phyloP scores from a whole-genome alignment of 2,888 invertebrate species.

The Lasioglossum zephyrum region DNA sequence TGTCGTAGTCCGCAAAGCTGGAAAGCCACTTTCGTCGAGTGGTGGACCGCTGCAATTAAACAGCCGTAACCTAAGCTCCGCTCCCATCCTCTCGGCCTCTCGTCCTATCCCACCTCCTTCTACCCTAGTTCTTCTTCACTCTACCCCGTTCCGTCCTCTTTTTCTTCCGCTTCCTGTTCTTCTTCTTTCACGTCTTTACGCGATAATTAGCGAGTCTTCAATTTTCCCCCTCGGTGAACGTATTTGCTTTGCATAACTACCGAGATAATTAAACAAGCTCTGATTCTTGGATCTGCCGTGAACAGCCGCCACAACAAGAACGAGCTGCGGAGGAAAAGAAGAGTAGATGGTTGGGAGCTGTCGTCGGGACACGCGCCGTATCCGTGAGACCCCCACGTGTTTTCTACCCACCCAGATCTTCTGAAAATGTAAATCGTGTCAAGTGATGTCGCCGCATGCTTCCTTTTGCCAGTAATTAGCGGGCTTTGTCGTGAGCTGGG shows the following conservation, averaged over 20 bases:
- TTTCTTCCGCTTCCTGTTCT: constrained; percentile 14
- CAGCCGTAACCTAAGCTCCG: constrained; percentile 52
- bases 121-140: constrained; percentile 18
- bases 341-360: not conserved
- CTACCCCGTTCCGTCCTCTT: constrained; percentile 17
- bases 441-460: constrained; percentile 49
- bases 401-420: constrained; percentile 19
- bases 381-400: constrained; percentile 14
- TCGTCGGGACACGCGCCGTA: constrained; percentile 22
- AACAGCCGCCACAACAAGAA: constrained; percentile 39
- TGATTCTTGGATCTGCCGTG: constrained; percentile 60
- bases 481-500: constrained; percentile 42
- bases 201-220: constrained; percentile 77
- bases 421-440: constrained; percentile 66
- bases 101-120: constrained; percentile 15
- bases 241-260: constrained; percentile 74
- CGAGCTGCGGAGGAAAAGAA: constrained; percentile 1
- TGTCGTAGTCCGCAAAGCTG: constrained; percentile 57
- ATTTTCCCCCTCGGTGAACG: constrained; percentile 70
- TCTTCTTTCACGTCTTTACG: constrained; percentile 65
- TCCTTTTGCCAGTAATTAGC: constrained; percentile 60
- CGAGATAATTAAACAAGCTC: constrained; percentile 77
- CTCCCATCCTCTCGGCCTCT: constrained; percentile 22
- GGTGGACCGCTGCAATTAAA: constrained; percentile 72
- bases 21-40: constrained; percentile 67